Base-by-base conservation (phyloP, 2,888 invertebrate genomes). In the Meiosimyza decipiens region DNA sequence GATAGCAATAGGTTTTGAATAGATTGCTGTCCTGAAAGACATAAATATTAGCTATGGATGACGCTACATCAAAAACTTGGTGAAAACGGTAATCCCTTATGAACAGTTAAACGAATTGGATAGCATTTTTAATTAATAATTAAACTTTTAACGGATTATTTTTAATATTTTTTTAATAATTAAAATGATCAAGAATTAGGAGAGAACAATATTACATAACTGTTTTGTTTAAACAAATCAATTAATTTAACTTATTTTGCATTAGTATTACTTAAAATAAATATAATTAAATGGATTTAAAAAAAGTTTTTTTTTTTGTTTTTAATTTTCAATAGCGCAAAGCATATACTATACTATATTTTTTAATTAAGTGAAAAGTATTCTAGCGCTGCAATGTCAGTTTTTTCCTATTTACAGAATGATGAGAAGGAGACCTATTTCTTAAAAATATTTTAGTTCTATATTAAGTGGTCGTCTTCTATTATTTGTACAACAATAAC, bases 241-340 rank as follows among this genome's bases (percentile, higher is more conserved):
- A 73, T 74, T 70, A 68, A 73, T 74, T 74, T 74, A 66, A 76
- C 73, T 71, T 73, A 72, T 70, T 74, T 74, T 74, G 70, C 71
- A 75, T 72, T 71, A 65, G 52, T 15, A 59, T 71, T 65, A 47
- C 63, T 71, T 75, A 68, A 68, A 72, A 55, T 62, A 71, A 62
- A 74, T 72, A 54, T 55, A 63, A 67, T 67, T 55, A 71, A 67
- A 57, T 71, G 28, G 33, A 59, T 59, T 68, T 62, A 63, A 54
- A 63, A 16, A 62, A 13, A 62, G 52, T 72, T 47, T 63, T 54
- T 68, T 52, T 51, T 51, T 57, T 66, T 16, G 49, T 71, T 70
- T 71, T 74, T 71, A 71, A 63, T 74, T 74, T 65, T 40, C 9
- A 40, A 40, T 40, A 40, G 40, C 33, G 28, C 6, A 54, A 18